Evolutionary conservation across 2,888 invertebrate genomes (phyloP).

Genomic region (Amiota communis): DNA sequence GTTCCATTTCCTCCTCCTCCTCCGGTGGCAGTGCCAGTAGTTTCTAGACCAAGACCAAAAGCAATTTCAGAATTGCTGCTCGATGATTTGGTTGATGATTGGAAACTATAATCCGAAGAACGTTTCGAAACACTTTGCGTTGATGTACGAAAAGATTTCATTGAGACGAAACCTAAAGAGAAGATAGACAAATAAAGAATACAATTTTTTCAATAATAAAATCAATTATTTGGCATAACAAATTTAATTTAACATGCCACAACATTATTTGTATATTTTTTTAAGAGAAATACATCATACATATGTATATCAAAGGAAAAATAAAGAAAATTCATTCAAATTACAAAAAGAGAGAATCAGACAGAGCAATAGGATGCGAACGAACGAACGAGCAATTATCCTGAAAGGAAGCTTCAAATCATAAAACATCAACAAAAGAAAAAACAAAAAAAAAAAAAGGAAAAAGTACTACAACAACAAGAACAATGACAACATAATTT

Average conservation of each 20-base stretch:
- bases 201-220: neutral
- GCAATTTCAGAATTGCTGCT: conserved; percentile 67
- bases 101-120: conserved; percentile 77
- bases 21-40: conserved; percentile 45
- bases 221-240: neutral
- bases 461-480: conserved; percentile 36
- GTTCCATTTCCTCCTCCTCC: conserved; percentile 46
- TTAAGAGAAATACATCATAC: too few species aligned
- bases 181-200: neutral
- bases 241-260: neutral
- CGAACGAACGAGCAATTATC: neutral
- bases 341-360: too few species aligned
- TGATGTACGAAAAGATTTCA: conserved; percentile 78
- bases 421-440: conserved; percentile 17
- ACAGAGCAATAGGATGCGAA: neutral
- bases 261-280: too few species aligned
- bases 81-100: conserved; percentile 68
- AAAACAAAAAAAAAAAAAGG: conserved; percentile 31
- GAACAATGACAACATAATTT: neutral
- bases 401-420: conserved; percentile 1
- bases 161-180: conserved; percentile 77
- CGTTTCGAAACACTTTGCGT: conserved; percentile 78
- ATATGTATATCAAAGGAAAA: too few species aligned
- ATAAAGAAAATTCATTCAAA: too few species aligned
- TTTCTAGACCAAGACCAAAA: conserved; percentile 56